Base-by-base conservation (phyloP, 2,113 vertebrate genomes). In the Indicator indicator region DNA sequence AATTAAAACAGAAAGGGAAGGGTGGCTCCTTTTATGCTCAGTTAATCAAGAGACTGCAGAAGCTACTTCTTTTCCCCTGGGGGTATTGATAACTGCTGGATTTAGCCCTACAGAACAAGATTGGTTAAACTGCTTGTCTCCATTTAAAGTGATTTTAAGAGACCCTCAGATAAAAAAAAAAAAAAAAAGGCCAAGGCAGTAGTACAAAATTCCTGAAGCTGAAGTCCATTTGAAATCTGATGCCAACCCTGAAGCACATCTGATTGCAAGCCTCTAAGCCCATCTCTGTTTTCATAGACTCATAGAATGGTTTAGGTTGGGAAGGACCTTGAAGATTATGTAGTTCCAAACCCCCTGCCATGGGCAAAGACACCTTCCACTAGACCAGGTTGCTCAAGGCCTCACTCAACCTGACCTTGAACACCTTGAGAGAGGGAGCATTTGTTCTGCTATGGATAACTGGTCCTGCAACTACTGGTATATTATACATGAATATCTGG, bases 21-120 rank as follows among this genome's bases (percentile, higher is more conserved):
- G 68, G 90, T 0, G n/a, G 68, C 84, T 95, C 78, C 83, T 94
- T 95, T 95, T 94, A 91, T 95, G 94, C 94, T 95, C 82, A 83
- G 89, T 94, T 93, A 94, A 87, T 95, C 91, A 89, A 83, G 83
- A 73, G 69, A 44, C 59, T 91, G 38, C 52, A 87, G 82, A 76
- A 89, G 82, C 64, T 88, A 60, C 64, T 87, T 93, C 44, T 90
- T 97, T 89, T 97, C 52, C 72, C 95, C 82, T 80, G 64, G 54
- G 68, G 62, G 73, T 85, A 42, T 44, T 62, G 68, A 77, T 83
- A 81, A 71, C 48, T 83, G 38, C 56, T 63, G 56, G 58, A 86
- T 88, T 90, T 42, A 48, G 11, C 32, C 32, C 42, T 52, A 5
- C 21, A 8, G 44, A 90, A 86, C 52, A 71, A 68, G 9, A 12